Conservation (phyloP, 2,888 invertebrate species). For the Platycnemis pennipes region DNA sequence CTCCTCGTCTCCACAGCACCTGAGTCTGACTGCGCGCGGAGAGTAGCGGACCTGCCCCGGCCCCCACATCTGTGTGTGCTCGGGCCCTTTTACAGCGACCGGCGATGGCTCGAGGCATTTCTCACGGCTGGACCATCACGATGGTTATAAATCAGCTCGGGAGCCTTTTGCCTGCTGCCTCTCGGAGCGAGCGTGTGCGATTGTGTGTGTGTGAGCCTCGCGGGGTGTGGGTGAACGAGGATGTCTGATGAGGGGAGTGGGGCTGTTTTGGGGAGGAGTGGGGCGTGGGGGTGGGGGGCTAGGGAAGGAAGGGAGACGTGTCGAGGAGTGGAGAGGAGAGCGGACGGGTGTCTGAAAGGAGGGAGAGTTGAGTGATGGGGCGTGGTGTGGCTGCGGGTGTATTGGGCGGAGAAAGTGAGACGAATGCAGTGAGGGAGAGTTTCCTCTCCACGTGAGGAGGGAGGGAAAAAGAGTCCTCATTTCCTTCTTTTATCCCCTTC, state of each 20-base stretch:
- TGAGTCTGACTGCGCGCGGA: not conserved
- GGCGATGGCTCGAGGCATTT: constrained; percentile 48
- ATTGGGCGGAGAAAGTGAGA: constrained; percentile 38
- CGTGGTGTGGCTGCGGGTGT: not conserved
- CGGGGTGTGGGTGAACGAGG: not conserved
- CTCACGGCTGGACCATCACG: constrained; percentile 68
- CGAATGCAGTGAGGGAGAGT: not conserved
- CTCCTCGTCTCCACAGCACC: constrained; percentile 24
- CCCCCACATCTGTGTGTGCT: constrained; percentile 47
- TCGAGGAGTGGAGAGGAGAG: not conserved
- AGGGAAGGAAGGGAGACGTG: not conserved
- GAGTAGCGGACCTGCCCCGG: constrained; percentile 23
- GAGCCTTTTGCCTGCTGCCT: not conserved
- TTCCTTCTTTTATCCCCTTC: too few species aligned
- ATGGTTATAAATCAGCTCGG: constrained; percentile 58
- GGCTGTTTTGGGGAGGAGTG: not conserved
- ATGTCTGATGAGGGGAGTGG: not conserved
- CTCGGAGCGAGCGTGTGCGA: not conserved
- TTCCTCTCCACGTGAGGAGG: not conserved
- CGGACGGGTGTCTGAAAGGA: not conserved
- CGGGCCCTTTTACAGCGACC: constrained; percentile 34
- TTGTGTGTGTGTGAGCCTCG: not conserved
- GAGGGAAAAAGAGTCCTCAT: not conserved
- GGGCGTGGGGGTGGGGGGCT: not conserved
- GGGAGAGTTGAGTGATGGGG: constrained; percentile 42